Evolutionary conservation across 2,797 vertebrate species (phyloP), one percentile per base, ranked within the genome.

Genomic region (Pipistrellus pygmaeus): DNA sequence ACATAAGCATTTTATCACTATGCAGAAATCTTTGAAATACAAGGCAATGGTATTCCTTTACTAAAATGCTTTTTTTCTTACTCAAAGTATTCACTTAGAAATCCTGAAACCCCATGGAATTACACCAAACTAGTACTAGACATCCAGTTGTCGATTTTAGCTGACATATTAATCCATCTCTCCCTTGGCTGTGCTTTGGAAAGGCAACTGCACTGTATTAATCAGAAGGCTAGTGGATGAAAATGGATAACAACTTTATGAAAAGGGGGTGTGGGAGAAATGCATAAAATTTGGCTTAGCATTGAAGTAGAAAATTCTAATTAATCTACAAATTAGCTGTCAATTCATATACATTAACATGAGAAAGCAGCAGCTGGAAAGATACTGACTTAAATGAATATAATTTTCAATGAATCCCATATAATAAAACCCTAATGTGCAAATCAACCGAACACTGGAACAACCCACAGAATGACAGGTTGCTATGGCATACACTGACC

Each of bases 141-240:
- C 96, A 97, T 97, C 57, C 92, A 91, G 84, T 90, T 98, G 97
- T 97, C 97, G 97, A 96, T 97, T 98, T 97, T 94, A 97, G 93
- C 94, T 98, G 97, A 98, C 96, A 96, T 97, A 97, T 97, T 98
- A 98, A 98, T 98, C 97, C 96, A 96, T 98, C 94, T 97, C 77
- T 97, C 97, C 90, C 95, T 97, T 96, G 90, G 71, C 87, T 97
- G 21, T 82, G 57, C 92, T 97, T 44, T 94, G 51, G 85, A 96
- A 91, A 95, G 88, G 90, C 78, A 95, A 96, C 73, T 96, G 66
- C 48, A 62, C 76, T 96, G 83, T 97, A 95, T 97, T 97, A 98
- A 98, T 97, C 85, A 96, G 94, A 93, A 96, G n/a, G 8, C 72
- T 76, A 80, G 57, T 88, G 66, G 55, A 96, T 95, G 71, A 53